These are phyloP conservation scores for Amphimedon queenslandica DNA, from an alignment of 37 sponge, comb jelly and placozoan genomes.

Conservation along the genomic window DNA sequence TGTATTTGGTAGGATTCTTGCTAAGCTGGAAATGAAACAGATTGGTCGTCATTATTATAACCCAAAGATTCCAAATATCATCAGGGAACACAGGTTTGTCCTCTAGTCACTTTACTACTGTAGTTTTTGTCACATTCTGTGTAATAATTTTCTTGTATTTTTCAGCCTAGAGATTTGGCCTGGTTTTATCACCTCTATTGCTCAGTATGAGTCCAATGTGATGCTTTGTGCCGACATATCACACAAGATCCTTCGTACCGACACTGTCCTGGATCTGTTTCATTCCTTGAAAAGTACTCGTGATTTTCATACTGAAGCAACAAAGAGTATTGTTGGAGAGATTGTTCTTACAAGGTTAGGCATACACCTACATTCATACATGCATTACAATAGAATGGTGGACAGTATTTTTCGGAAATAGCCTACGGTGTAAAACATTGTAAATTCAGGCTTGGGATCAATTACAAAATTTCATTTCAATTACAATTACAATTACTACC, in stretches of 20 bases:
- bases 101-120: too few species aligned
- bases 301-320: slow-evolving; percentile 56
- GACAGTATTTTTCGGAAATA: too few species aligned
- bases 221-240: slow-evolving; percentile 81
- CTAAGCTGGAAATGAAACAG: slow-evolving; percentile 72
- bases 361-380: too few species aligned
- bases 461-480: too few species aligned
- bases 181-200: slow-evolving; percentile 79
- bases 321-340: slow-evolving; percentile 79
- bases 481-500: too few species aligned
- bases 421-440: too few species aligned
- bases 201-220: slow-evolving; percentile 66
- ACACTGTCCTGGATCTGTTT: slow-evolving; percentile 81
- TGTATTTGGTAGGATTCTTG: too few species aligned
- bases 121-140: too few species aligned
- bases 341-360: slow-evolving; percentile 92
- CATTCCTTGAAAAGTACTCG: slow-evolving; percentile 32
- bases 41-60: slow-evolving; percentile 78
- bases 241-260: slow-evolving; percentile 88
- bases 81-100: slow-evolving; percentile 70
- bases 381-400: too few species aligned
- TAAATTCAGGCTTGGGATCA: too few species aligned
- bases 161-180: slow-evolving; percentile 88
- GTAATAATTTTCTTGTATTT: too few species aligned
- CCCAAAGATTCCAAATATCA: slow-evolving; percentile 18